phyloP scores from a whole-genome alignment of 2,797 vertebrate genomes.

The Emydoidea blandingii region DNA sequence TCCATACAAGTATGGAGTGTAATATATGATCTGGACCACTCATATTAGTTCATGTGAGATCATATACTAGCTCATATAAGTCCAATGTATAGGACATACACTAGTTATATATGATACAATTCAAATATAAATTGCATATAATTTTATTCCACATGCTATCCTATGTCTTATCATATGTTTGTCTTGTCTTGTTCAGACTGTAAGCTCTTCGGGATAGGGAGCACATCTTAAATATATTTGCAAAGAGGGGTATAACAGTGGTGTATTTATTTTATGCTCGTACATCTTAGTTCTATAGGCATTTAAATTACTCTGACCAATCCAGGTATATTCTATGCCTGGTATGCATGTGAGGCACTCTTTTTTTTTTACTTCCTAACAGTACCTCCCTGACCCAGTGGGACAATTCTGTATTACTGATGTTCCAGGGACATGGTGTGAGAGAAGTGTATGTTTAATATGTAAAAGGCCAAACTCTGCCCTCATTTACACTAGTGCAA shows the following conservation, averaged over 20 bases:
- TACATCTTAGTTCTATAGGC: neutral
- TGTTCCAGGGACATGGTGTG: neutral
- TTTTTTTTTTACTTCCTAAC: neutral
- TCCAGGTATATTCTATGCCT: neutral
- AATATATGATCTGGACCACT: neutral
- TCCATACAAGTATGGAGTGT: neutral
- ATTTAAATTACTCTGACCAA: neutral
- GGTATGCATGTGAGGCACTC: neutral
- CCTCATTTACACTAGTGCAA: neutral
- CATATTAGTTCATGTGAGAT: neutral
- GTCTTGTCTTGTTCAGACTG: neutral
- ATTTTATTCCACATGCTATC: neutral
- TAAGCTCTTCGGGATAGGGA: neutral
- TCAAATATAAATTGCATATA: neutral
- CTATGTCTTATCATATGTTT: neutral
- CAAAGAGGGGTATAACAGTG: neutral
- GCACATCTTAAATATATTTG: accelerated
- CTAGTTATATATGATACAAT: neutral
- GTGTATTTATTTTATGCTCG: neutral
- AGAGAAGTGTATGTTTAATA: neutral
- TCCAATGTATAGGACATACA: neutral
- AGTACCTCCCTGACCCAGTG: accelerated
- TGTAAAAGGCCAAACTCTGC: neutral
- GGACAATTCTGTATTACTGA: neutral
- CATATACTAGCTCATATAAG: neutral